phyloP scores from a whole-genome alignment of 2,113 vertebrate species.

The Castor canadensis region DNA sequence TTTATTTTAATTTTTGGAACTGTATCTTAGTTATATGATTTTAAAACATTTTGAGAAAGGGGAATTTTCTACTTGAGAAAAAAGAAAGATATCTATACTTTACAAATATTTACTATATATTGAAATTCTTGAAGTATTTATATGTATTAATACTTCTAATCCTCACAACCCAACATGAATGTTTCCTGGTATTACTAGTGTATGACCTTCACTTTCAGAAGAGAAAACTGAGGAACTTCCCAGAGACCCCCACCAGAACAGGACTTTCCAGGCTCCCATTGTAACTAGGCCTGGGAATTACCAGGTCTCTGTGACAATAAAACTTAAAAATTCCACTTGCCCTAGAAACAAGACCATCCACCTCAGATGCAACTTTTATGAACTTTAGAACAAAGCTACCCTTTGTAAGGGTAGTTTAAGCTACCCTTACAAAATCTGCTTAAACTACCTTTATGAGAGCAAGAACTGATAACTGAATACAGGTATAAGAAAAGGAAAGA shows the following conservation, averaged over 20 bases:
- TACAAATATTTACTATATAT: not conserved
- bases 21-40: conserved; percentile 18
- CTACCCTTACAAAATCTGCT: not conserved
- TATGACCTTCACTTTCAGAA: not conserved
- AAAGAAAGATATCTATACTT: not conserved
- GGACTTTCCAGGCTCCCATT: not conserved
- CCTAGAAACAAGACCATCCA: not conserved
- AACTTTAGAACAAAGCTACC: not conserved
- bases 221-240: no score
- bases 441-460: no score
- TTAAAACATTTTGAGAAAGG: not conserved
- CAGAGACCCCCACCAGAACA: not conserved
- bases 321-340: not conserved
- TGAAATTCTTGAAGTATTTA: not conserved
- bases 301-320: not conserved
- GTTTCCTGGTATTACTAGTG: not conserved
- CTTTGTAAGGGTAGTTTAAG: no score
- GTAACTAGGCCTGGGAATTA: not conserved
- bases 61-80: not conserved
- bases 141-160: not conserved
- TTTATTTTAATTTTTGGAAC: conserved; percentile 27
- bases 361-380: not conserved
- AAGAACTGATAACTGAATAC: not conserved
- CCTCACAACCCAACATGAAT: not conserved
- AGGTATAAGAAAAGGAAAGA: not conserved